Evolutionary conservation across 2,888 invertebrate genomes (phyloP).

Genomic region (Perdita meconis): DNA sequence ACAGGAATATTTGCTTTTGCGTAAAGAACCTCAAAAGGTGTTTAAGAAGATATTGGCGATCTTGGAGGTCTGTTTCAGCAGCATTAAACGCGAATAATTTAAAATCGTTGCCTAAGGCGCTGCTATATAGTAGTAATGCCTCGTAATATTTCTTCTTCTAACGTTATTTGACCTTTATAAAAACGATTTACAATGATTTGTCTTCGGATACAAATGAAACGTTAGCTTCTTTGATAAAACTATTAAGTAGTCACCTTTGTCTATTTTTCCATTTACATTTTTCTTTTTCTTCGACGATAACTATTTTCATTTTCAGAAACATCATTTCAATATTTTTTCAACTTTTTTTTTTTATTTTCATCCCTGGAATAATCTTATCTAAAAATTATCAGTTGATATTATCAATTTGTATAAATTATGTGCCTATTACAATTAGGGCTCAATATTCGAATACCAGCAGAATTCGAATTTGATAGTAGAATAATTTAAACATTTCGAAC

Average conservation of each 20-base stretch:
- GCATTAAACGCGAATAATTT: constrained; percentile 47
- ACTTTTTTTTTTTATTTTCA: no score
- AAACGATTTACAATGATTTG: constrained; percentile 35
- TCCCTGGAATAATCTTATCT: no score
- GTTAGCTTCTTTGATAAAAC: neutral
- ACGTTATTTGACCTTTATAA: constrained; percentile 51
- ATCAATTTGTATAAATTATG: no score
- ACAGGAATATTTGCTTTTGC: neutral
- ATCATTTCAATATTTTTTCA: no score
- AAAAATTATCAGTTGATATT: no score
- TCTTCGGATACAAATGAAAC: constrained; percentile 4
- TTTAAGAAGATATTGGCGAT: constrained; percentile 61
- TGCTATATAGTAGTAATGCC: constrained; percentile 16
- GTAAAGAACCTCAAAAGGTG: neutral
- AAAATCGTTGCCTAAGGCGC: constrained; percentile 35
- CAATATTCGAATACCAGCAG: no score
- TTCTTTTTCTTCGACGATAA: no score
- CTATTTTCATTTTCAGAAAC: no score
- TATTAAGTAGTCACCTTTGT: neutral
- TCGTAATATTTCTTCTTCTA: constrained; percentile 35
- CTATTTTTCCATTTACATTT: no score
- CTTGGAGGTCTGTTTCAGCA: constrained; percentile 44
- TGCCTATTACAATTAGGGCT: no score
- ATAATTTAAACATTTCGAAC: no score
- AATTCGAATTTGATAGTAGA: no score